A percentile compares a stretch with the other conserved stretches of the same genome.
These are phyloP conservation scores for Acrobasis suavella DNA, from an alignment of 2,888 invertebrate species.

Conservation along the genomic window DNA sequence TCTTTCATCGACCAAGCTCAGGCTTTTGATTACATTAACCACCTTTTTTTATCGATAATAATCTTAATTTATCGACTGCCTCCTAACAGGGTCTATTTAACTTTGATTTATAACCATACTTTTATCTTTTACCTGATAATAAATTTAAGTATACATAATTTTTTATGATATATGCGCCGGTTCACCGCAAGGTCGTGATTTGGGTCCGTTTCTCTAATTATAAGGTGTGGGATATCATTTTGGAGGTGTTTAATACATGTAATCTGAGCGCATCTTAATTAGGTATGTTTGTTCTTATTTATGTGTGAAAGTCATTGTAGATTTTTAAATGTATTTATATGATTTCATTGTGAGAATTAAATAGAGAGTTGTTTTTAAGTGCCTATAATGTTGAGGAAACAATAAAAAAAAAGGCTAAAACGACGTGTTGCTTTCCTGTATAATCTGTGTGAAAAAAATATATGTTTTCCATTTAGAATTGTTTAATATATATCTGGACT, in stretches of 20 bases:
- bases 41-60: constrained; percentile 18
- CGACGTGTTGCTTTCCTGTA: too few relatives aligned
- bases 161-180: constrained; percentile 37
- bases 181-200: constrained; percentile 36
- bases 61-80: constrained; percentile 25
- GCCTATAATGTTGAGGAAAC: too few relatives aligned
- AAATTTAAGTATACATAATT: constrained; percentile 31
- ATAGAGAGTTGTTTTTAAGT: too few relatives aligned
- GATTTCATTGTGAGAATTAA: background rate
- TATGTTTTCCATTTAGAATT: too few relatives aligned
- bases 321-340: constrained; percentile 10
- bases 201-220: constrained; percentile 33
- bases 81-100: constrained; percentile 33
- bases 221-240: constrained; percentile 16
- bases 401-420: too few relatives aligned
- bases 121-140: constrained; percentile 36
- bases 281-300: constrained; percentile 36
- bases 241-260: constrained; percentile 34
- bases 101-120: constrained; percentile 35
- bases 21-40: constrained; percentile 27
- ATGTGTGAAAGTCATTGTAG: constrained; percentile 31
- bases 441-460: too few relatives aligned
- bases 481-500: too few relatives aligned
- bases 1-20: constrained; percentile 9
- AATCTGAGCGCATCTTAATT: constrained; percentile 40